A percentile compares a stretch with the other conserved stretches of the same genome.
phyloP scores from a whole-genome alignment of 2,113 vertebrate genomes.

The Tautogolabrus adspersus region DNA sequence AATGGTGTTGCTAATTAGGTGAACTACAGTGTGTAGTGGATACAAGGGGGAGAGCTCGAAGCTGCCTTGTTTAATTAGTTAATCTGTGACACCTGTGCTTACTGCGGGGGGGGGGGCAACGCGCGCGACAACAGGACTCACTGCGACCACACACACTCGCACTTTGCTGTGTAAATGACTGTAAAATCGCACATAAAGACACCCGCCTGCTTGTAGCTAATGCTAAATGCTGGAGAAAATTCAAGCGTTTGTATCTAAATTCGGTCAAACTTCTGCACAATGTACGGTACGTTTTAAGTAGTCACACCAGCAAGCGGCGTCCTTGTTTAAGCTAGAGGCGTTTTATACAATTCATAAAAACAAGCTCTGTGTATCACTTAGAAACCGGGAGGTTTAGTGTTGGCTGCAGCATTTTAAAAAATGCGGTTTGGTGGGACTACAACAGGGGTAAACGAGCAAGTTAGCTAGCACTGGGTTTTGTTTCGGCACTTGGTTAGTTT shows the following conservation, averaged over 20 bases:
- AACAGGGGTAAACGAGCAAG: too few relatives aligned
- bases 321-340: too few relatives aligned
- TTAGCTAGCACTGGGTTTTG: not conserved
- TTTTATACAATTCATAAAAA: not conserved
- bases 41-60: too few relatives aligned
- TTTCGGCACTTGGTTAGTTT: too few relatives aligned
- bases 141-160: too few relatives aligned
- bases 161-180: not conserved
- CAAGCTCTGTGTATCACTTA: not conserved
- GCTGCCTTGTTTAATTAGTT: slow-evolving; percentile 31
- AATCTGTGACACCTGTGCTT: slow-evolving; percentile 55
- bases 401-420: too few relatives aligned
- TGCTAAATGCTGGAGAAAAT: too few relatives aligned
- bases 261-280: not conserved
- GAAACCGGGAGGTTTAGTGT: too few relatives aligned
- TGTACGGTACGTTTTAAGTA: not conserved
- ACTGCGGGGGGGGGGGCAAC: not conserved
- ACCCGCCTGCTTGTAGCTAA: not conserved
- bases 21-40: not conserved
- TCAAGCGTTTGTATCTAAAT: not conserved
- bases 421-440: too few relatives aligned
- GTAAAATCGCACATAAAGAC: not conserved
- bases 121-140: not conserved
- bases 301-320: not conserved
- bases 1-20: not conserved